Evolutionary conservation across 2,113 vertebrate species (phyloP), one percentile per base, ranked within the genome.

Genomic region (Cromileptes altivelis): DNA sequence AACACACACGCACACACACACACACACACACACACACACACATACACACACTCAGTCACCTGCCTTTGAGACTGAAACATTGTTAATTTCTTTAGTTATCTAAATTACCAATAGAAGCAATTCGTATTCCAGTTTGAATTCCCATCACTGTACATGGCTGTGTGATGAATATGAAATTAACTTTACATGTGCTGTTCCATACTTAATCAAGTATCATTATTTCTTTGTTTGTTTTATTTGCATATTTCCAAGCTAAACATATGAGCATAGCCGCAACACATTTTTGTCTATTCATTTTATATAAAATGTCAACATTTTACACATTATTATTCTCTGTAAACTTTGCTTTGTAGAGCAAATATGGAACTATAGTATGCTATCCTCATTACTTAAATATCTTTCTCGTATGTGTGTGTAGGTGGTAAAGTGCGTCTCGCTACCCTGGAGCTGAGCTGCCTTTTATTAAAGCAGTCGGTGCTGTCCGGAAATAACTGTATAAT

Each of bases 341-440:
- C 25, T 19, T 53, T 65, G 50, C 27, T 27, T 63, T 64, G 33
- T 33, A 71, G 8, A 69, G 42, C 1, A n/a, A 42, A 3, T 4
- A 6, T 18, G 14, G 17, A 56, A 10, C 55, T 4, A 17, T 2
- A 17, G 23, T 45, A 15, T 25, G 23, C 58, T 33, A 23, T 42
- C 15, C 18, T 70, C 3, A 23, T 58, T 23, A 30, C 14, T 62
- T 25, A 23, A 52, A 12, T 68, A 1, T 76, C 10, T 77, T 61
- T 84, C 11, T 79, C 60, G 15, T 57, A 4, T 80, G 30, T 67
- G 70, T 88, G 77, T 78, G 2, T 84, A 99, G 98, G 99, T 85
- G 97, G 97, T n/a, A 98, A 95, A 94, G 96, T 99, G 53, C 97
- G 98, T 15, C 88, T 99, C 57, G 98, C 98, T 0, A 99, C 98